Percentiles rank a stretch among this genome's conserved stretches.
Evolutionary conservation across 2,888 invertebrate species (phyloP).

Genomic region (Leptogaster cylindrica): DNA sequence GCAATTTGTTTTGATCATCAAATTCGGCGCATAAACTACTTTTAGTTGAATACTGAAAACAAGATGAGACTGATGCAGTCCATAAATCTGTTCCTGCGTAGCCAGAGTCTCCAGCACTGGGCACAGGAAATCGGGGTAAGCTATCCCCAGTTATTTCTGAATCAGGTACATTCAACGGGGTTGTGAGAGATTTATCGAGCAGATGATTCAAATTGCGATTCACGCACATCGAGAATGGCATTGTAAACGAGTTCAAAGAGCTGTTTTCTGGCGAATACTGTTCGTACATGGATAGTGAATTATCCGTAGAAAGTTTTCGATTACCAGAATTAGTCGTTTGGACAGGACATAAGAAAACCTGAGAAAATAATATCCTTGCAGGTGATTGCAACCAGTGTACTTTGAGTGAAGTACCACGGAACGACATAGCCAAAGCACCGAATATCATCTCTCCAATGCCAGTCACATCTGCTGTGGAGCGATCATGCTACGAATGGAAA

Average conservation of each 20-base stretch:
- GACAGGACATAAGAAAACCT: slow-evolving; percentile 68
- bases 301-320: slow-evolving; percentile 1
- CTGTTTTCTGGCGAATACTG: slow-evolving; percentile 58
- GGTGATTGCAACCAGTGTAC: slow-evolving; percentile 66
- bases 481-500: slow-evolving; percentile 66
- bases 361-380: slow-evolving; percentile 66
- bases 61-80: slow-evolving; percentile 51
- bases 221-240: slow-evolving; percentile 54
- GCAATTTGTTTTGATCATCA: slow-evolving; percentile 54
- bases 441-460: slow-evolving; percentile 91
- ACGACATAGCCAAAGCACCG: slow-evolving; percentile 88
- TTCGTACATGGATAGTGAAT: slow-evolving; percentile 25
- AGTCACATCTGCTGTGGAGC: slow-evolving; percentile 71
- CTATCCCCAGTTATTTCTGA: slow-evolving; percentile 19
- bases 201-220: slow-evolving; percentile 43
- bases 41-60: slow-evolving; percentile 59
- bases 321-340: neutral
- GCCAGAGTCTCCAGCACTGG: slow-evolving; percentile 57
- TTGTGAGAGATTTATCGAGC: slow-evolving; percentile 48
- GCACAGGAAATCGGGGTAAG: slow-evolving; percentile 26
- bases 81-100: slow-evolving; percentile 53
- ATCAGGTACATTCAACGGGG: slow-evolving; percentile 58
- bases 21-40: slow-evolving; percentile 60
- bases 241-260: slow-evolving; percentile 60
- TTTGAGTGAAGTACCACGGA: slow-evolving; percentile 85